Percentiles rank a stretch among this genome's conserved stretches.
Conservation (phyloP, 2,113 vertebrate species). For the Monopterus albus region DNA sequence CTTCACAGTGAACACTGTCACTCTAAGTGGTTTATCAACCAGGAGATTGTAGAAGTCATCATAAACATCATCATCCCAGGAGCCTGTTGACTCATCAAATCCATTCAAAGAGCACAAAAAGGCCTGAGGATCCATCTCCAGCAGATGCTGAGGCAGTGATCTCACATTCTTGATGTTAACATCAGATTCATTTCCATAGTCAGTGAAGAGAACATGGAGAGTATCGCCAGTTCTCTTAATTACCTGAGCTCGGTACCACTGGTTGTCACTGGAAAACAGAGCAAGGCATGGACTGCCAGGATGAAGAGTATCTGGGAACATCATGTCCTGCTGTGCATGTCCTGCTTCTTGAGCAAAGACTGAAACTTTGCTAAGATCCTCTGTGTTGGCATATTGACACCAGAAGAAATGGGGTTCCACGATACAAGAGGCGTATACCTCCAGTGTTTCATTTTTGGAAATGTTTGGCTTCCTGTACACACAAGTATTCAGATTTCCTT, state of each 20-base stretch:
- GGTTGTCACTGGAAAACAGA: conserved; percentile 80
- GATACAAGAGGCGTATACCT: conserved; percentile 78
- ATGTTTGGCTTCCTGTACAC: conserved; percentile 71
- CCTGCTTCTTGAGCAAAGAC: conserved; percentile 77
- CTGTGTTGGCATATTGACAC: conserved; percentile 81
- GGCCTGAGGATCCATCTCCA: conserved; percentile 81
- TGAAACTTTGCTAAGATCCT: conserved; percentile 75
- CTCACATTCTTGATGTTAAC: conserved; percentile 71
- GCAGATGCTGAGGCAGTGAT: conserved; percentile 76
- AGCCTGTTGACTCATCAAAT: conserved; percentile 80
- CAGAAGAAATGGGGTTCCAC: conserved; percentile 87
- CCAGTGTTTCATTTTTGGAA: conserved; percentile 67
- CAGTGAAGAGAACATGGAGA: conserved; percentile 80
- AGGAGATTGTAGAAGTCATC: conserved; percentile 82
- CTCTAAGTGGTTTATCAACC: conserved; percentile 78
- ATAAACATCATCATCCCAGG: conserved; percentile 80
- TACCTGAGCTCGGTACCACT: conserved; percentile 86
- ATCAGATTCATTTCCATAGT: conserved; percentile 86
- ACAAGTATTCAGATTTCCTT: neutral
- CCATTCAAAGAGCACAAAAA: conserved; percentile 86
- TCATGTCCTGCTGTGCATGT: conserved; percentile 32
- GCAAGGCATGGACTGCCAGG: conserved; percentile 84
- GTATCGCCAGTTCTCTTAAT: conserved; percentile 41
- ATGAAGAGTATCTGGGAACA: conserved; percentile 39
- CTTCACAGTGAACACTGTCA: conserved; percentile 71